Evolutionary conservation across 2,797 vertebrate genomes (phyloP).

Genomic region (Heterohyrax brucei): DNA sequence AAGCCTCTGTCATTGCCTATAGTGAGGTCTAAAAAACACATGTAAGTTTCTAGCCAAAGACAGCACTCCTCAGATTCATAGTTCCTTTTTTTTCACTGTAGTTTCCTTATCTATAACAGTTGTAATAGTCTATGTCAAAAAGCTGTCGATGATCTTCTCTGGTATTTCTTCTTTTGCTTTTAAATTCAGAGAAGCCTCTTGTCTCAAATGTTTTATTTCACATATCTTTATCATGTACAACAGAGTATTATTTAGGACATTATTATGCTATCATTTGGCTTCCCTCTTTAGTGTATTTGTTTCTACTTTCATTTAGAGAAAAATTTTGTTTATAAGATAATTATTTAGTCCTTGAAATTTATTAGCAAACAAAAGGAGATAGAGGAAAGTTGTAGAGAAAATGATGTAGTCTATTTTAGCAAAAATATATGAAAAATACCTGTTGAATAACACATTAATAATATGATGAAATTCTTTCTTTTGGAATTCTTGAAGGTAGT

Average conservation of each 20-base stretch:
- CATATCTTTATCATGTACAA: not conserved
- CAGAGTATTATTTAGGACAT: not conserved
- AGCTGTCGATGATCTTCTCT: not conserved
- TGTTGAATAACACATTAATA: constrained; percentile 1
- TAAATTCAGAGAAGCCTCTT: constrained; percentile 17
- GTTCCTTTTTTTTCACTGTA: not conserved
- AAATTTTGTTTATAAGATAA: not conserved
- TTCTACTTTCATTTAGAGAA: constrained; percentile 54
- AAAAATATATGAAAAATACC: constrained; percentile 2
- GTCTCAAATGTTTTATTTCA: constrained; percentile 26
- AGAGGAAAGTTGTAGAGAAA: not conserved
- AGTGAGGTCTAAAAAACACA: too few relatives aligned
- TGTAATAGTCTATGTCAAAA: not conserved
- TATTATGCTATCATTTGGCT: not conserved
- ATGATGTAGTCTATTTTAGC: not conserved
- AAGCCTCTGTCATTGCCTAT: too few relatives aligned
- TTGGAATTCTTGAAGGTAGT: not conserved
- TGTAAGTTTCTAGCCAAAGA: too few relatives aligned
- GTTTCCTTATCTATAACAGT: not conserved
- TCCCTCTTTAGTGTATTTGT: not conserved
- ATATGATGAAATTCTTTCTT: too few relatives aligned
- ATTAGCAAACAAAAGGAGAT: not conserved
- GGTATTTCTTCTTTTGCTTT: not conserved
- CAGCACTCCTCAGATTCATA: not conserved
- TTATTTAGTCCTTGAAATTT: not conserved